phyloP scores from a whole-genome alignment of 2,113 vertebrate species.

The Hassar affinis region DNA sequence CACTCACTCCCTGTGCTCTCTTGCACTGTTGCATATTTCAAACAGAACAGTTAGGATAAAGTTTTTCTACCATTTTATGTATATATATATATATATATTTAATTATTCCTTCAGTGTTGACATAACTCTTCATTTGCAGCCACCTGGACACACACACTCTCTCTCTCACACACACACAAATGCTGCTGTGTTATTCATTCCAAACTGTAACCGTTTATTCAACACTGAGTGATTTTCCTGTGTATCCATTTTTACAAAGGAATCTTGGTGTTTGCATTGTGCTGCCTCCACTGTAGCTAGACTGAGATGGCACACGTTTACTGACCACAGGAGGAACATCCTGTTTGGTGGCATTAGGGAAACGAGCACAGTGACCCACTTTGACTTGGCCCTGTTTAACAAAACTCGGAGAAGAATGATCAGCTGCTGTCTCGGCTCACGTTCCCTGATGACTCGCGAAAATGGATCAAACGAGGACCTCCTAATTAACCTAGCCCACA shows the following conservation, averaged over 20 bases:
- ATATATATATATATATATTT: no score
- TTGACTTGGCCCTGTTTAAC: slow-evolving; percentile 67
- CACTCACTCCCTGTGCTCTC: not conserved
- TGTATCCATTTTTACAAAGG: not conserved
- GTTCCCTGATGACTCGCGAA: slow-evolving; percentile 65
- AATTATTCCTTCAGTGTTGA: not conserved
- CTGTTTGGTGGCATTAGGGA: slow-evolving; percentile 29
- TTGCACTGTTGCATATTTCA: not conserved
- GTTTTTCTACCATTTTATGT: not conserved
- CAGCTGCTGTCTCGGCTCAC: slow-evolving; percentile 57
- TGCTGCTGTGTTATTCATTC: not conserved
- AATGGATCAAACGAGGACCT: slow-evolving; percentile 66
- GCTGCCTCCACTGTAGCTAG: not conserved
- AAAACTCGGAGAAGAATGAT: slow-evolving; percentile 63
- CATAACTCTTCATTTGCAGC: not conserved
- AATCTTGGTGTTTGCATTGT: not conserved
- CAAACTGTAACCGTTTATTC: not conserved
- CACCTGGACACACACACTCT: not conserved
- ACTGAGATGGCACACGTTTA: not conserved
- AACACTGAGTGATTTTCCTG: not conserved
- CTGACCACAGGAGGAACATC: slow-evolving; percentile 19
- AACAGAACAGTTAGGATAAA: not conserved
- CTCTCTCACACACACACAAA: not conserved
- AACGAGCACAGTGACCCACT: slow-evolving; percentile 63
- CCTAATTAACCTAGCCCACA: slow-evolving; percentile 70